A percentile compares a stretch with the other conserved stretches of the same genome.
Conservation (phyloP, 1,140 invertebrate genomes). For the Bombus pascuorum region DNA sequence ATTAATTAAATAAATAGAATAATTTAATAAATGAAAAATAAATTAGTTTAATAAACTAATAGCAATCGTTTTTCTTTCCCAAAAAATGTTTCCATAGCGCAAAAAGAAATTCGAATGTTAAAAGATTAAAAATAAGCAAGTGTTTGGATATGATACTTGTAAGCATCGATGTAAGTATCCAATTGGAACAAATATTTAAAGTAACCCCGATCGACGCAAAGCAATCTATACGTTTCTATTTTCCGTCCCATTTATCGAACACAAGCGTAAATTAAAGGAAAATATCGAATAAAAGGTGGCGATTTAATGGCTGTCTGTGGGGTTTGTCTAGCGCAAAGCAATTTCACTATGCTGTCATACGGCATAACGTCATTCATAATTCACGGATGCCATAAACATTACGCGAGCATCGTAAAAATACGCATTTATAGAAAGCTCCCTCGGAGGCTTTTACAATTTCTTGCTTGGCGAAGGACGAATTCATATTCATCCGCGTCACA, state of each 20-base stretch:
- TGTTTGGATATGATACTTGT: neutral
- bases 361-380: constrained; percentile 52
- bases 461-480: constrained; percentile 16
- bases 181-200: neutral
- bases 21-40: too few species aligned
- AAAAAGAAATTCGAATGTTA: neutral
- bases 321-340: constrained; percentile 16
- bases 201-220: neutral
- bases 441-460: constrained; percentile 42
- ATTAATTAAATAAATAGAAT: too few species aligned
- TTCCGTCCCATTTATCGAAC: neutral
- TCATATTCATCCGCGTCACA: constrained; percentile 28
- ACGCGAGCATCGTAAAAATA: constrained; percentile 4
- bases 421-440: constrained; percentile 44
- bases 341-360: neutral
- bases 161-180: neutral
- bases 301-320: neutral
- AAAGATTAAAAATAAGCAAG: neutral
- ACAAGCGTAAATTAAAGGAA: neutral
- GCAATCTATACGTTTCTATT: neutral
- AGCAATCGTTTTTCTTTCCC: too few species aligned
- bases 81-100: neutral
- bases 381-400: constrained; percentile 48
- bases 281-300: neutral
- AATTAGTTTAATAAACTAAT: too few species aligned